Base-by-base conservation (phyloP, 2,888 invertebrate species). In the Sesia apiformis region DNA sequence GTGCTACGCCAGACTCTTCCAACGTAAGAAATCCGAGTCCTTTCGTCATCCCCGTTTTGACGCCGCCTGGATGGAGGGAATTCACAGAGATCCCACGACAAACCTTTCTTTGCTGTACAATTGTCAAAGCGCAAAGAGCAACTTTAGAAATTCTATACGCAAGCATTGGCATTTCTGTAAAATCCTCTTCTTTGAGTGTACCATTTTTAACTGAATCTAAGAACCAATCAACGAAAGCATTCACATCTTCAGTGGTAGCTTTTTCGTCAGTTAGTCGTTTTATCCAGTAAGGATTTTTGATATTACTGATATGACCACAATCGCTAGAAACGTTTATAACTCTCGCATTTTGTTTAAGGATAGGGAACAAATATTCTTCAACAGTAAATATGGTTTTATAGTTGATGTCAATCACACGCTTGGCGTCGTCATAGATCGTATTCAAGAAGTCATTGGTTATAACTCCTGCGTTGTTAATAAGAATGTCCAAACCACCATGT, bases 271-370 rank as follows among this genome's bases (percentile, higher is more conserved):
- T 64, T 0, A 70, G 58, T 39, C 61, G 57, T 40, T 63, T 43
- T 4, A 69, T 61, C 70, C 70, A 72, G 39, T 63, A 52, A 5
- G 54, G 42, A 42, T 66, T 69, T 49, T 56, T 65, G 4, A 72
- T 53, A 52, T 66, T 70, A 3, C 63, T 62, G 38, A 68, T 63
- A 50, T 68, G 69, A 4, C 70, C 69, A 51, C 63, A 66, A 54
- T 65, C 63, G 53, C 71, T 70, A 4, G 68, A 63, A 7, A 71
- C 53, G 51, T 71, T 70, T 3, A 71, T 57, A 3, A 71, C 67
- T 52, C 71, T 58, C 4, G 63, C 69, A 4, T 69, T 65, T 0
- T 64, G 55, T 0, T 62, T 67, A 4, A 71, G 56, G 39, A 71
- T 54, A 4, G 70, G 69, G 51, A 62, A 69, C 38, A 58, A 55